phyloP scores from a whole-genome alignment of 2,797 vertebrate species.

The Oceanodroma leucorhoa region DNA sequence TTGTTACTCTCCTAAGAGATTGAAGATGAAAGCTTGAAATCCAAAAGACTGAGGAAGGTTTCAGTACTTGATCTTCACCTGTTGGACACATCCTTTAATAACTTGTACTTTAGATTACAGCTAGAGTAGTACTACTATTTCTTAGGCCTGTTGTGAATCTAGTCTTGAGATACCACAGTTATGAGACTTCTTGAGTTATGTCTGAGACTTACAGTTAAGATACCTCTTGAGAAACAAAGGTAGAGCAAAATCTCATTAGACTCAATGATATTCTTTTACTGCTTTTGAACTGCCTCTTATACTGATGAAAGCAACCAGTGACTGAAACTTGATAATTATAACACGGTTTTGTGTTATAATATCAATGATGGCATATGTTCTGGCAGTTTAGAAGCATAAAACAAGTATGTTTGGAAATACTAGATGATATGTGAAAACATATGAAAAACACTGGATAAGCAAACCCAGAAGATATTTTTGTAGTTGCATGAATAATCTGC shows the following conservation, averaged over 20 bases:
- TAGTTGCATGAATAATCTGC: not conserved
- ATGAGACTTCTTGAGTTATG: not conserved
- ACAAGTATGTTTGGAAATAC: not conserved
- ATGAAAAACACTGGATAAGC: not conserved
- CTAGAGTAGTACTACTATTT: not conserved
- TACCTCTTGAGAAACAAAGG: not conserved
- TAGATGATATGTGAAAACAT: not conserved
- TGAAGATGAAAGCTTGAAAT: not conserved
- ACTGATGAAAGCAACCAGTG: not conserved
- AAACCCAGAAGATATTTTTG: not conserved
- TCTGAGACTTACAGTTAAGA: not conserved
- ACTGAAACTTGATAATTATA: not conserved
- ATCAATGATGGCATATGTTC: not conserved
- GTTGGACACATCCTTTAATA: not conserved
- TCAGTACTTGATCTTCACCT: not conserved
- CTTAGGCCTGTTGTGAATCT: not conserved
- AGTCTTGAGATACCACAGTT: not conserved
- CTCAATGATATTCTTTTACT: not conserved
- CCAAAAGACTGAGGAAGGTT: not conserved
- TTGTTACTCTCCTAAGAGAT: not conserved
- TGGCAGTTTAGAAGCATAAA: not conserved
- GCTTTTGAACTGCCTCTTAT: not conserved
- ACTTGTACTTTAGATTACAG: not conserved
- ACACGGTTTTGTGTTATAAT: not conserved
- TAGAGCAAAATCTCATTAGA: not conserved